A percentile compares a stretch with the other conserved stretches of the same genome.
These are phyloP conservation scores for Erannis defoliaria DNA, from an alignment of 2,888 invertebrate species.

Conservation along the genomic window DNA sequence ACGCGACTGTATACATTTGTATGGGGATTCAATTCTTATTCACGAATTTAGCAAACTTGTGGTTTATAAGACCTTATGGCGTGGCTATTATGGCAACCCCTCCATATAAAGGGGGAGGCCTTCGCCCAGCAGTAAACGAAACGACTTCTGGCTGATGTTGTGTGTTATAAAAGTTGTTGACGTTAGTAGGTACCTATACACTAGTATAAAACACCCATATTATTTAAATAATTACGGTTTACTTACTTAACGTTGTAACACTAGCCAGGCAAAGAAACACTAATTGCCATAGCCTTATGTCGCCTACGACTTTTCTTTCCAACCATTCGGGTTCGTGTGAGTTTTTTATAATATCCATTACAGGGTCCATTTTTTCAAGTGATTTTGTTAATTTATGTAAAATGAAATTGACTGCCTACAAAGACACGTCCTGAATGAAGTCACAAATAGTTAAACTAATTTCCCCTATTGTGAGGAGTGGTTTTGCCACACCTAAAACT, in stretches of 20 bases:
- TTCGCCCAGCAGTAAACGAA: no score
- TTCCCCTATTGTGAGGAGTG: conserved; percentile 78
- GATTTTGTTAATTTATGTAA: conserved; percentile 1
- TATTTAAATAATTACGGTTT: background rate
- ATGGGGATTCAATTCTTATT: no score
- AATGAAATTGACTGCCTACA: conserved; percentile 35
- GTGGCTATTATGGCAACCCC: no score
- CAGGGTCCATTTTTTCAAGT: conserved; percentile 63
- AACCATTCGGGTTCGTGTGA: conserved; percentile 89
- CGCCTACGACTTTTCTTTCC: conserved; percentile 89
- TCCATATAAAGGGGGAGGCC: no score
- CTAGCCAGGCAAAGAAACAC: conserved; percentile 90
- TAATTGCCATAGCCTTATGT: conserved; percentile 93
- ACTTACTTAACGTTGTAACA: conserved; percentile 88
- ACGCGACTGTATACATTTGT: no score
- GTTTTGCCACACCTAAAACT: conserved; percentile 74
- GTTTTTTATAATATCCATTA: conserved; percentile 77
- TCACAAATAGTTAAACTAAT: conserved; percentile 69
- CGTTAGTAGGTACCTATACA: no score
- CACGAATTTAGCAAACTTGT: no score
- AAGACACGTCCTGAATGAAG: conserved; percentile 58
- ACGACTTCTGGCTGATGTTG: no score
- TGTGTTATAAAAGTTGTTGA: no score
- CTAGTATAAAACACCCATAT: no score
- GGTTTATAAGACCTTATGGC: no score